Percentiles rank a stretch among this genome's conserved stretches.
These are phyloP conservation scores for Drosophila nasuta DNA, from an alignment of 1,140 invertebrate species.

Conservation along the genomic window DNA sequence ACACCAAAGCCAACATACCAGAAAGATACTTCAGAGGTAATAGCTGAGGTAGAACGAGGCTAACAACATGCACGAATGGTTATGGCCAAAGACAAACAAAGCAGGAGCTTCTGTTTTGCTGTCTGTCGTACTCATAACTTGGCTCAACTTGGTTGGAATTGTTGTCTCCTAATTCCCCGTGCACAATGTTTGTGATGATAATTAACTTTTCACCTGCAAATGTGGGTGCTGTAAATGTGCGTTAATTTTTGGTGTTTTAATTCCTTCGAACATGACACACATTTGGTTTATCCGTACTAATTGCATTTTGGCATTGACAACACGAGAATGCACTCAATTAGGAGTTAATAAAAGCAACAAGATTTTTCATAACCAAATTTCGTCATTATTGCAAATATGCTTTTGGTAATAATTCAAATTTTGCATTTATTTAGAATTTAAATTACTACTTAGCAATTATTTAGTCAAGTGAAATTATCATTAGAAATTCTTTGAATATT, in stretches of 20 bases:
- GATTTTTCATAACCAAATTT: conserved; percentile 5
- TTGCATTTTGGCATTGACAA: conserved; percentile 57
- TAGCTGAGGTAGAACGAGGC: conserved; percentile 17
- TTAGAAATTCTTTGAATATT: conserved; percentile 4
- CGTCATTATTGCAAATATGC: neutral
- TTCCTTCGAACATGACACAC: conserved; percentile 32
- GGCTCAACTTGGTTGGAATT: conserved; percentile 19
- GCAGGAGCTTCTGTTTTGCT: conserved; percentile 12
- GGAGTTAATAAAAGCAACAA: conserved; percentile 2
- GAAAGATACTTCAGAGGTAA: conserved; percentile 2
- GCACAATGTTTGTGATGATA: conserved; percentile 56
- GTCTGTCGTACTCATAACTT: conserved; percentile 35
- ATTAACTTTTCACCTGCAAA: conserved; percentile 68
- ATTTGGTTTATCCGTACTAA: conserved; percentile 48
- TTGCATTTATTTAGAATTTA: neutral
- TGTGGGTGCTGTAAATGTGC: conserved; percentile 27
- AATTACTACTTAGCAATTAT: neutral
- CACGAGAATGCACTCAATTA: conserved; percentile 69
- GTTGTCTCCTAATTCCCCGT: neutral
- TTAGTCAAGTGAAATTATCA: neutral
- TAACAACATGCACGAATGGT: conserved; percentile 34
- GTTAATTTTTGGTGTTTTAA: conserved; percentile 25
- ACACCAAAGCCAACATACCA: conserved; percentile 50
- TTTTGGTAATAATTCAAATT: neutral
- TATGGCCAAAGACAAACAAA: conserved; percentile 49